Percentiles rank a stretch among this genome's conserved stretches.
Conservation (phyloP, 1,140 invertebrate genomes). For the Ceratosolen solmsi region DNA sequence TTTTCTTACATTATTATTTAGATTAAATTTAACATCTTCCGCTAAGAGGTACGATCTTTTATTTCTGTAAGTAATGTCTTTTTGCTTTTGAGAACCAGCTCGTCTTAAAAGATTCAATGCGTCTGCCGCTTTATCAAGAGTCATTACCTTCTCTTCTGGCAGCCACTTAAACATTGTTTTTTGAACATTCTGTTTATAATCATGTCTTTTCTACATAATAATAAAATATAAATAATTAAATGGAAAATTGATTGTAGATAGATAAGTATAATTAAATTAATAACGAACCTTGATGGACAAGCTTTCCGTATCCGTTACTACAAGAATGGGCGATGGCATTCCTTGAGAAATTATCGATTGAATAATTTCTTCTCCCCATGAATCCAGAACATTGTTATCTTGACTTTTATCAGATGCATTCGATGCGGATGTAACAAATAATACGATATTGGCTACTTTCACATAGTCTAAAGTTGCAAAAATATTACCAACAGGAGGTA, state of each 20-base stretch:
- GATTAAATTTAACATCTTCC: conserved; percentile 81
- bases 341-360: conserved; percentile 86
- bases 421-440: conserved; percentile 82
- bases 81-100: conserved; percentile 88
- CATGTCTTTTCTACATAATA: conserved; percentile 78
- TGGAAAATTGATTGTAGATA: background rate
- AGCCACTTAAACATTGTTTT: conserved; percentile 85
- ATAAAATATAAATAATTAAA: conserved; percentile 28
- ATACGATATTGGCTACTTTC: conserved; percentile 87
- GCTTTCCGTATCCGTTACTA: conserved; percentile 83
- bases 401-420: conserved; percentile 68
- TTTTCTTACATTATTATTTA: conserved; percentile 54
- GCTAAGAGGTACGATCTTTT: conserved; percentile 86
- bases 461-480: conserved; percentile 83
- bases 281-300: conserved; percentile 73
- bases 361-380: conserved; percentile 84
- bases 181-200: conserved; percentile 83
- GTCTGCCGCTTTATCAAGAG: conserved; percentile 84
- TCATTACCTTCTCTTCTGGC: conserved; percentile 87
- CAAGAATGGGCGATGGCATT: conserved; percentile 85
- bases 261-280: conserved; percentile 31
- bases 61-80: conserved; percentile 81
- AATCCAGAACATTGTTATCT: conserved; percentile 77
- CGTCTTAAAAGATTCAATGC: conserved; percentile 85
- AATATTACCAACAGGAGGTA: conserved; percentile 79